Conservation (phyloP, 2,797 vertebrate genomes). For the Cirrhinus molitorella region DNA sequence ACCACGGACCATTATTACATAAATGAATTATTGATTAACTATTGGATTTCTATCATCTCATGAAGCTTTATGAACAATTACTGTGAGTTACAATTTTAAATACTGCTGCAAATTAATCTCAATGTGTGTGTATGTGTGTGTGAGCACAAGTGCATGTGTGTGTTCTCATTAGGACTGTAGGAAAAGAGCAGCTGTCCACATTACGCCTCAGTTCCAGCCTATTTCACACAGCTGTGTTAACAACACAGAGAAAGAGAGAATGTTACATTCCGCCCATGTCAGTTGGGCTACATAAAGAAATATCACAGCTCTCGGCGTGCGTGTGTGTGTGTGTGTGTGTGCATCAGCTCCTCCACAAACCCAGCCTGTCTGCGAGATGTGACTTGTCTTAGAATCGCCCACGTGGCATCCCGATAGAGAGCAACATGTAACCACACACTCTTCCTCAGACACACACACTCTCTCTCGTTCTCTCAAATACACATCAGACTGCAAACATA, state of each 20-base stretch:
- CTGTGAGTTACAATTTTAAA: slow-evolving; percentile 33
- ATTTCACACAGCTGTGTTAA: slow-evolving; percentile 62
- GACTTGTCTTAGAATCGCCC: slow-evolving; percentile 43
- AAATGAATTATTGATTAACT: slow-evolving; percentile 46
- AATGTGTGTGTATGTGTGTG: slow-evolving; percentile 29
- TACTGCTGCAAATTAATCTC: slow-evolving; percentile 5
- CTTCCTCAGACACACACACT: slow-evolving; percentile 23
- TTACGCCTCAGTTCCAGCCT: slow-evolving; percentile 55
- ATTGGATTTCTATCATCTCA: slow-evolving; percentile 37
- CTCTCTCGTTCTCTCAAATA: neutral
- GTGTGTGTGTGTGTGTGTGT: neutral
- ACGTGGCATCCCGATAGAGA: slow-evolving; percentile 39
- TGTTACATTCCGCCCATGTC: slow-evolving; percentile 40
- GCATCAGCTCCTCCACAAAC: neutral
- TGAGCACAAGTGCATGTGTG: slow-evolving; percentile 40
- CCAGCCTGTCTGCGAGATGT: slow-evolving; percentile 38
- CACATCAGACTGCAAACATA: slow-evolving; percentile 16
- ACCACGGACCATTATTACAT: slow-evolving; percentile 39
- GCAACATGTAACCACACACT: slow-evolving; percentile 26
- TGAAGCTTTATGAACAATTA: slow-evolving; percentile 28
- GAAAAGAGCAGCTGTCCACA: slow-evolving; percentile 57
- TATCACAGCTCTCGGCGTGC: slow-evolving; percentile 24
- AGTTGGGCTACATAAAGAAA: slow-evolving; percentile 42
- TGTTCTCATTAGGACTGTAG: slow-evolving; percentile 56
- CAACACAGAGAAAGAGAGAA: slow-evolving; percentile 45